These are phyloP conservation scores for Porites divaricata DNA, from an alignment of 92 coral and sea anemone species.

Conservation along the genomic window DNA sequence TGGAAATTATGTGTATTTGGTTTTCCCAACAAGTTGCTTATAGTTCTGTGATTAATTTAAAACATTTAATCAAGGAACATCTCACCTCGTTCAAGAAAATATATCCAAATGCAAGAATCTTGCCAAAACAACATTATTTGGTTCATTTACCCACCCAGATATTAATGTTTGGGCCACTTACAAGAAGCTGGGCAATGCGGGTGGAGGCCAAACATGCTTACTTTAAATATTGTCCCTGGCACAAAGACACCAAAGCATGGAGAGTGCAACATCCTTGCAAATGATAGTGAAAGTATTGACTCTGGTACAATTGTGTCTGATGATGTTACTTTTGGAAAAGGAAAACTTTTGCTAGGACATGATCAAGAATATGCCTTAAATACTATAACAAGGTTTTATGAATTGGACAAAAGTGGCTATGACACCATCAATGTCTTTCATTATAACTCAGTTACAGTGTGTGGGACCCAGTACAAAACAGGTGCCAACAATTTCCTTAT, in stretches of 20 bases:
- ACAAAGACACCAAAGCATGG: conserved; percentile 45
- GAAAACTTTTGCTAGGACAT: neutral
- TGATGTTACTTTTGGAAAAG: conserved; percentile 8
- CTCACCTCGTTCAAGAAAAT: conserved; percentile 19
- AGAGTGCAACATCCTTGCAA: conserved; percentile 20
- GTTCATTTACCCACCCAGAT: conserved; percentile 43
- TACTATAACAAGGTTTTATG: conserved; percentile 9
- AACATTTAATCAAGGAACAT: conserved; percentile 29
- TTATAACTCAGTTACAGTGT: conserved; percentile 5
- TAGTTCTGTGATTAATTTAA: conserved; percentile 3
- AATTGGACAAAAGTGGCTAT: neutral
- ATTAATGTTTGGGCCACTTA: conserved; percentile 43
- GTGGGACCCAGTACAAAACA: conserved; percentile 3
- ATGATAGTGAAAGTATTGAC: conserved; percentile 11
- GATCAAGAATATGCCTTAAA: conserved; percentile 1
- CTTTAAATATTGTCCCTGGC: conserved; percentile 43
- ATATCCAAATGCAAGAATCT: conserved; percentile 21
- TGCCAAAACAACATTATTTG: conserved; percentile 53
- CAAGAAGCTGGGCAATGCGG: conserved; percentile 50
- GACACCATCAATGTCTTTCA: neutral
- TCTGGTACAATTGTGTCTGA: neutral
- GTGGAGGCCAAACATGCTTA: conserved; percentile 46
- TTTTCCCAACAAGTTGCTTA: conserved; percentile 10
- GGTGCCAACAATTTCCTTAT: conserved; percentile 11
- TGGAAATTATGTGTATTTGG: conserved; percentile 38